These are phyloP conservation scores for Leucopternis melanops DNA, from an alignment of 2,113 vertebrate species.

Conservation along the genomic window DNA sequence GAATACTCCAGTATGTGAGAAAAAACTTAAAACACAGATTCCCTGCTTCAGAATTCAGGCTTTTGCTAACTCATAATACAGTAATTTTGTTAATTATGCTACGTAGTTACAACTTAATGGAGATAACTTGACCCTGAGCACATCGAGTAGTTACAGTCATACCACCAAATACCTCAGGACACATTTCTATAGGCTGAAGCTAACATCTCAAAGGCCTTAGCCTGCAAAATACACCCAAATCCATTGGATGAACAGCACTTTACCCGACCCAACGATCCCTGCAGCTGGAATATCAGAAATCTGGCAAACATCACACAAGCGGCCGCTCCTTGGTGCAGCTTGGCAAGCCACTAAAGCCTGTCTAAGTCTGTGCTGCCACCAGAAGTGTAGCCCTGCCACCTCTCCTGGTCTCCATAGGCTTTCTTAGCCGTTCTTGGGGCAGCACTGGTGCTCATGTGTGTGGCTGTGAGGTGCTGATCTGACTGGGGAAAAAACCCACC, in stretches of 20 bases:
- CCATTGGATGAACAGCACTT: no score
- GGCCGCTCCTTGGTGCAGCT: not conserved
- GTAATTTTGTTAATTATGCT: not conserved
- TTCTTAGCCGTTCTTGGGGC: rapidly evolving
- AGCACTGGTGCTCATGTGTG: rapidly evolving
- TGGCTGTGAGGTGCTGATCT: no score
- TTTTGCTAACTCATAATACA: not conserved
- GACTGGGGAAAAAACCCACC: no score
- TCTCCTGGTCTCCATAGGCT: not conserved
- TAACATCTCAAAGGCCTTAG: not conserved
- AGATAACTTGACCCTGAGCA: not conserved
- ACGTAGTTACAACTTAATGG: not conserved
- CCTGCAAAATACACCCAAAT: not conserved
- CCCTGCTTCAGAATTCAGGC: not conserved
- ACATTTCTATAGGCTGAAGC: rapidly evolving
- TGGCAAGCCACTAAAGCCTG: not conserved
- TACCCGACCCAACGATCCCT: rapidly evolving
- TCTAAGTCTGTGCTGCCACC: not conserved
- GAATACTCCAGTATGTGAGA: not conserved
- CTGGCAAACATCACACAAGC: not conserved
- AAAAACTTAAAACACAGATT: not conserved
- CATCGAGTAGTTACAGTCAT: no score
- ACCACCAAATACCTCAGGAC: not conserved
- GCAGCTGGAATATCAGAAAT: not conserved
- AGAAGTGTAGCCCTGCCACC: not conserved